Percentiles rank a stretch among this genome's conserved stretches.
These are phyloP conservation scores for Myripristis jacobus DNA, from an alignment of 2,797 vertebrate species.

Conservation along the genomic window DNA sequence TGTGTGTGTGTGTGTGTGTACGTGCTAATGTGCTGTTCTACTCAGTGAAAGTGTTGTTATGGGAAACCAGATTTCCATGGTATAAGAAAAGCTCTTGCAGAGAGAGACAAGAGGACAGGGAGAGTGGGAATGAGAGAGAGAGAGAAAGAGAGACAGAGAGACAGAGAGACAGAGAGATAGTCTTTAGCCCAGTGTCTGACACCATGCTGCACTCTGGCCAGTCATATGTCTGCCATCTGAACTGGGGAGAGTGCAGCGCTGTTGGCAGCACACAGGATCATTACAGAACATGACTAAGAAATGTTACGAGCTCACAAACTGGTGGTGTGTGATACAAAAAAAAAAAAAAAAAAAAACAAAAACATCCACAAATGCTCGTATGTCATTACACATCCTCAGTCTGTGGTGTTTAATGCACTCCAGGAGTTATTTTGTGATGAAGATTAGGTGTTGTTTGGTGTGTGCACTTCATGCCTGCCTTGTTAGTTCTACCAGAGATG, in stretches of 20 bases:
- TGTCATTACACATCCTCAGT: no score
- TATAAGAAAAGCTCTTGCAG: slow-evolving; percentile 48
- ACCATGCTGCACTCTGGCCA: slow-evolving; percentile 47
- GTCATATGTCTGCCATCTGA: slow-evolving; percentile 56
- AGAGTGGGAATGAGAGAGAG: not conserved
- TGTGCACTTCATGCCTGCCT: no score
- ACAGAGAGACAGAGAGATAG: not conserved
- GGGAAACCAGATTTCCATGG: slow-evolving; percentile 67
- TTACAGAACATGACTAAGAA: slow-evolving; percentile 25
- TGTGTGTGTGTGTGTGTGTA: slow-evolving; percentile 25
- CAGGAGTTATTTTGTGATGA: not conserved
- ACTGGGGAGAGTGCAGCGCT: slow-evolving; percentile 11
- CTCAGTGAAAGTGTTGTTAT: slow-evolving; percentile 70
- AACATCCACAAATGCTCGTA: not conserved
- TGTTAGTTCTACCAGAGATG: no score
- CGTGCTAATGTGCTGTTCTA: slow-evolving; percentile 46
- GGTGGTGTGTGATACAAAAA: not conserved
- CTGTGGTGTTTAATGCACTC: not conserved
- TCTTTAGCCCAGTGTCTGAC: slow-evolving; percentile 33
- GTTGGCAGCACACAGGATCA: slow-evolving; percentile 15
- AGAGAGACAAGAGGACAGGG: slow-evolving; percentile 1
- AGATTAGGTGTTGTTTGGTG: not conserved
- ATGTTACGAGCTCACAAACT: not conserved
- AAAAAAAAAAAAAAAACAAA: no score
- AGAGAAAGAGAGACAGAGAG: not conserved